Evolutionary conservation across 2,888 invertebrate species (phyloP), one percentile per base, ranked within the genome.

Genomic region (Chaitophorus viminalis): DNA sequence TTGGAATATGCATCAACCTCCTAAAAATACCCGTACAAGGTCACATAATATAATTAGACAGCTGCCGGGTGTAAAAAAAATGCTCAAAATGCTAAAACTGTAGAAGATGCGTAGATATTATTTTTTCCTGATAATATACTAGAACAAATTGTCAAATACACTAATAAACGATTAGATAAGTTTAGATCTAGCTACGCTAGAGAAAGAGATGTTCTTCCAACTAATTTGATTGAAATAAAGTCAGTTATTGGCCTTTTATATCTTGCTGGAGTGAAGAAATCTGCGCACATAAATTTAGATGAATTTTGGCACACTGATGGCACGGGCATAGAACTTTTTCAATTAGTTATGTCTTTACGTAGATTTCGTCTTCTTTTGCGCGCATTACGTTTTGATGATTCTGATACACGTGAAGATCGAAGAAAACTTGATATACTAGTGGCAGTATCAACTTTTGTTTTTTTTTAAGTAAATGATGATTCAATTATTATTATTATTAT

Each of bases 1-100:
- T 77, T 77, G 77, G 77, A 70, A 70, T 70, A 77, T 77, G 29
- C n/a, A 29, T 52, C 29, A 36, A 52, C 77, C 77, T 77, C 39
- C 77, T 76, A 46, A 36, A 76, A n/a, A 39, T 39, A 76, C 76
- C 25, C 36, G 46, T 25, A n/a, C 76, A 39, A 76, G 46, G 36
- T 76, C 76, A 39, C 36, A 76, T 39, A 76, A 76, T 76, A 76
- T 76, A 39, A 76, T 76, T 25, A 33, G 46, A 75, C 8, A 5
- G 39, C 39, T 8, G 39, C 39, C 8, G 11, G 39, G 39, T 39
- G 39, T 39, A 39, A 39, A 39, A 39, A 46, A 39, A 68, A 68
- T 68, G 68, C 68, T 68, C 68, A 68, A 68, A 75, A 75, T 75
- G 33, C 36, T 21, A 75, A 36, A 39, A 46, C 36, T 36, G 21